Base-by-base conservation (phyloP, 2,797 vertebrate species). In the Paguma larvata region DNA sequence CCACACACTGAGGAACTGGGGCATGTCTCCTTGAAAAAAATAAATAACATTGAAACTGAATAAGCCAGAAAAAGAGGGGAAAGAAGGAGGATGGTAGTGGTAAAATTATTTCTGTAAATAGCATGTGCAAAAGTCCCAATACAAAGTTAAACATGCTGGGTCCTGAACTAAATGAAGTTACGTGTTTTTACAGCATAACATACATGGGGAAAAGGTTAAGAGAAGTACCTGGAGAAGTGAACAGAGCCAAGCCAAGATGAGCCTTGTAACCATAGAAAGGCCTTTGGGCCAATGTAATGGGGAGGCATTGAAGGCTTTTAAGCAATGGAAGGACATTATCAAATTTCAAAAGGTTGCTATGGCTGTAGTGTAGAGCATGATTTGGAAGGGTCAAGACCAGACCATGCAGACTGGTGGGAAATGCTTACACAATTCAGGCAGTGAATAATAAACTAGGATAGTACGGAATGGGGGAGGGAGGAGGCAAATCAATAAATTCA, bases 21-120 rank as follows among this genome's bases (percentile, higher is more conserved):
- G 23, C 4, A 18, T n/a, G 25, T 46, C 51, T 92, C 18, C 59
- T 87, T 88, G 21, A 51, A n/a, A 38, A 72, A n/a, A 70, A 85
- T 38, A 94, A 59, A 48, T n/a, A 90, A 82, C 18, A 56, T 85
- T 51, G 96, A 96, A 88, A 67, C 13, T 73, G 51, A 79, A 65
- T 72, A 83, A 84, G 4, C 48, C 25, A 93, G 16, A 56, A 34
- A 78, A 75, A 92, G 6, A 48, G 2, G n/a, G 4, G 1, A 38
- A 73, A 30, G 14, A 84, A 41, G 11, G 30, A 65, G 9, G 46
- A 44, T 38, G 6, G 15, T 34, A 11, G 3, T 34, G 9, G 34
- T 83, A 21, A 73, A 92, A 84, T 3, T 67, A 3, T 84, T 93
- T 96, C 75, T 78, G 41, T n/a, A 91, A 96, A 79, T 27, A 79